Evolutionary conservation across 1,140 invertebrate species (phyloP), one percentile per base, ranked within the genome.

Genomic region (Conus ventricosus): DNA sequence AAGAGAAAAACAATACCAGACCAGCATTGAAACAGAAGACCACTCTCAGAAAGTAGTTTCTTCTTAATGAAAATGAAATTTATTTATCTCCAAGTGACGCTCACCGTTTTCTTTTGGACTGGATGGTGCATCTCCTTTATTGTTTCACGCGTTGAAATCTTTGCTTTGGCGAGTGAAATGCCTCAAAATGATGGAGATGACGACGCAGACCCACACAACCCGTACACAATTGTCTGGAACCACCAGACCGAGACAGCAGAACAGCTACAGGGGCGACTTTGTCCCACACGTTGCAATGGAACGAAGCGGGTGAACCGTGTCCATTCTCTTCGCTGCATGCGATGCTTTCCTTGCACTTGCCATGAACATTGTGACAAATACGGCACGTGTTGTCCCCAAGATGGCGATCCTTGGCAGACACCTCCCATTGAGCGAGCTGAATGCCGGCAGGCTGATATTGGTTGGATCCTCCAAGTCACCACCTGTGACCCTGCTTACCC

Each of bases 321-420:
- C 6, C 57, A 8, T 15, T 7, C 11, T 7, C 6, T 0, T 23
- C 71, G 25, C 7, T 78, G 76, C 76, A 4, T 51, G 27, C 76
- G 11, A 11, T 83, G 81, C 23, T 83, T 83, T 51, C 81, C 81
- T n/a, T 83, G 81, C 54, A n/a, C 54, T 13, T 83, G 81, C 23
- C 6, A 53, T 25, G 51, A 53, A 13, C 23, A n/a, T n/a, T 83
- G 81, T 51, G 23, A 57, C 17, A 55, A 23, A 15, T 8, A 83
- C 8, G 81, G 81, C 11, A 71, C 67, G 20, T 71, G 67, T 20
- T 71, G 67, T 71, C 67, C 67, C 20, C 67, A 23, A 23, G 53
- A 0, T 6, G 23, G n/a, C 53, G 20, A 54, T 20, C 7, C 20
- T 15, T 83, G 81, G 81, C 10, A 10, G 10, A 4, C 54, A 20